Evolutionary conservation across 1,140 invertebrate genomes (phyloP).

Genomic region (Sminthurinus signatus): DNA sequence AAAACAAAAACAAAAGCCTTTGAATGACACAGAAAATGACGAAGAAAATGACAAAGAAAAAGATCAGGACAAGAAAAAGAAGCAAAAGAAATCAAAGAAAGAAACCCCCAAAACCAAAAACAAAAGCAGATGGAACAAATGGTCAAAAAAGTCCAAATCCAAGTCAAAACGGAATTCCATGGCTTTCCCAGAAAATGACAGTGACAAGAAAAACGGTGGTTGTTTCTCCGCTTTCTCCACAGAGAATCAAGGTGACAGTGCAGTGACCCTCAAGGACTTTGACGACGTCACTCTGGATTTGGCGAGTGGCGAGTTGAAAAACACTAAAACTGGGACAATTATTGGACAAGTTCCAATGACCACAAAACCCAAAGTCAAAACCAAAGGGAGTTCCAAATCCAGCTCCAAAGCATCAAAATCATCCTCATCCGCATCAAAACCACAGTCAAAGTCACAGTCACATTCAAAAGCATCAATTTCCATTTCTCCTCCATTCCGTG

Average conservation of each 20-base stretch:
- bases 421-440: no score
- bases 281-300: slow-evolving; percentile 37
- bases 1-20: slow-evolving; percentile 6
- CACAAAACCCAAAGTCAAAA: no score
- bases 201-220: neutral
- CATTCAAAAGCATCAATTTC: no score
- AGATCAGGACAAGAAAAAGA: neutral
- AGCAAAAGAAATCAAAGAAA: neutral
- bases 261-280: slow-evolving; percentile 22
- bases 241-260: neutral
- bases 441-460: no score
- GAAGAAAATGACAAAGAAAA: neutral
- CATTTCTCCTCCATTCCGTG: no score
- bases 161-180: no score
- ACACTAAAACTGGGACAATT: slow-evolving; percentile 31
- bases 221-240: slow-evolving; percentile 1
- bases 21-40: no score
- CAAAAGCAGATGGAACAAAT: neutral
- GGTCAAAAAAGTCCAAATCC: neutral
- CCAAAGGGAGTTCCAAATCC: no score
- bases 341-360: slow-evolving; percentile 6
- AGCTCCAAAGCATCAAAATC: no score
- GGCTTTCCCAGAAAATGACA: slow-evolving; percentile 15
- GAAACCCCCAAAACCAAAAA: neutral
- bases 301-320: slow-evolving; percentile 31